Evolutionary conservation across 1,140 invertebrate species (phyloP), one percentile per base, ranked within the genome.

Genomic region (Condylostylus longicornis): DNA sequence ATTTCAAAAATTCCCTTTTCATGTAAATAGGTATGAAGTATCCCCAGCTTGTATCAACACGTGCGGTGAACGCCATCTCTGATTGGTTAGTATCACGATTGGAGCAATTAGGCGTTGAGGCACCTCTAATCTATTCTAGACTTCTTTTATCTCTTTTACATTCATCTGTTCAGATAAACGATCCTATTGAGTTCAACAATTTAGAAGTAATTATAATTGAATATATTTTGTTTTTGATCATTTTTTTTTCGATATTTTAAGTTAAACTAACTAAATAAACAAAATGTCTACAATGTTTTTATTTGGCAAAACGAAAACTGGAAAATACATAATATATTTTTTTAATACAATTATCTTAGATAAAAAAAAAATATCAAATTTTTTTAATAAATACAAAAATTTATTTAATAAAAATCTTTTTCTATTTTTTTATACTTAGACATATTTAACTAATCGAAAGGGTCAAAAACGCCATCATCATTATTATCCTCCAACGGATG

Each of bases 401-500:
- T n/a, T 9, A 21, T 25, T 39, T 6, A 23, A 9, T 37, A 28
- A 8, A 27, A 27, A n/a, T 38, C 31, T 18, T 33, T 27, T 35
- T 25, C 18, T 4, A 29, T 37, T 27, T 22, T 18, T 17, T 17
- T 22, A 33, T 32, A 14, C 18, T 21, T 37, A 45, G 43, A 27
- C 37, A 37, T 45, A 42, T 42, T 33, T 42, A 17, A 37, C 37
- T 13, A 42, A 37, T 34, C 43, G 41, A 17, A 45, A 45, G 29
- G 43, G 42, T 18, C 32, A 34, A 8, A 41, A 33, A 20, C 40
- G 31, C 35, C 37, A 23, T 19, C n/a, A n/a, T n/a, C n/a, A n/a
- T n/a, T n/a, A 37, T 40, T 42, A 42, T 13, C 27, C 35, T 18
- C 43, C 49, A 15, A 48, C 51, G 32, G 63, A 66, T 44, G 54